Evolutionary conservation across 2,888 invertebrate genomes (phyloP), one percentile per base, ranked within the genome.

Genomic region (Coremacera marginata): DNA sequence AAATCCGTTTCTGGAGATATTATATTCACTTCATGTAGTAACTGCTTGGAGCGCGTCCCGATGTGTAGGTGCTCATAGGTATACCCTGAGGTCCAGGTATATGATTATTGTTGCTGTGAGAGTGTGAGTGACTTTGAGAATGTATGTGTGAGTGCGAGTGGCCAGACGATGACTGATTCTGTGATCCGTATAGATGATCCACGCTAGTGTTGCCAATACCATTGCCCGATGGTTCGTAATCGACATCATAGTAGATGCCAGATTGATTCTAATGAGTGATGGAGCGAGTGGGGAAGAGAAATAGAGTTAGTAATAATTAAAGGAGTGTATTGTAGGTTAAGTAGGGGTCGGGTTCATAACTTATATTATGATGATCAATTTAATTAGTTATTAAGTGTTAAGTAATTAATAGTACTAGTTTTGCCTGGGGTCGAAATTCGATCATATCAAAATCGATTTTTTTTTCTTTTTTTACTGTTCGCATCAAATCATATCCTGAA

Each of bases 161-260:
- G 25, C 77, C 77, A 84, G 93, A 93, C 78, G 88, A 90, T 51
- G 88, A 87, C 79, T 90, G 86, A 78, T 86, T 88, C 79, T 88
- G 89, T 14, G 88, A 86, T 60, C 89, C 88, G 78, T 89, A 91
- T 49, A 91, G 85, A 82, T 91, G 91, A 78, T 87, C 86, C 57
- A 87, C 88, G 80, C 88, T 86, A 70, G 85, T 83, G 75, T 86
- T 87, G 51, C 88, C 88, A 75, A 87, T 88, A 79, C 91, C 90
- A 78, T 90, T 89, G 78, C 91, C 91, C 37, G 91, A 91, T 81
- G 91, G 93, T 85, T 95, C 96, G 84, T 95, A 96, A 81, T 96
- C 96, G 37, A 96, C 95, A 85, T 96, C 96, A 86, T 96, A 96
- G 89, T 96, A 96, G 83, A 96, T 96, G 71, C 95, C 95, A 82